Base-by-base conservation (phyloP, 2,888 invertebrate genomes). In the Halocaridina rubra region DNA sequence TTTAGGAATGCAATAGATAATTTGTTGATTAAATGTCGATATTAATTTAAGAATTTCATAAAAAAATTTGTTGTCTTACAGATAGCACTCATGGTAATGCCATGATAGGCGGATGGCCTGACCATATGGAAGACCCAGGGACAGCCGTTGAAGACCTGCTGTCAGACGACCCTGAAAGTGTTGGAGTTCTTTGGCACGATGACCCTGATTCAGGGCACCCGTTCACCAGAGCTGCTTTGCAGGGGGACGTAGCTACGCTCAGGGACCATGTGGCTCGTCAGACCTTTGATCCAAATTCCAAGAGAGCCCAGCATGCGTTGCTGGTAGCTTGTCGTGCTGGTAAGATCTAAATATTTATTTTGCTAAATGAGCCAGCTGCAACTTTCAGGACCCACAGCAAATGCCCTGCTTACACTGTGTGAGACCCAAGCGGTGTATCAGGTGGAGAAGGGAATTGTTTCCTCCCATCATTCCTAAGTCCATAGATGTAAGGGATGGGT, bases 251-350 rank as follows among this genome's bases (percentile, higher is more conserved):
- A 3, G 32, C 22, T 5, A 71, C 86, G 3, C 71, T 88, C 57
- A 84, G 39, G 69, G 86, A 86, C 3, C 74, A 78, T 61, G 84
- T 81, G n/a, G 33, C 71, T 3, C 46, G 84, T 16, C 84, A 77
- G 53, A 88, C 88, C 3, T 88, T 88, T 75, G 88, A 88, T 59
- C 81, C 88, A 2, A 71, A 13, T 19, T 77, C 82, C 16, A 88
- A 88, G 81, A 86, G 84, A 46, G 80, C 88, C 5, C 86, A 88
- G 33, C 88, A 88, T 61, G 86, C 86, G 5, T 67, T 88, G n/a
- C 67, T 88, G 32, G 84, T 81, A 10, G 86, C 88, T 29, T 88
- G 88, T 64, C 78, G 88, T 33, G 72, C 86, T 29, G 88, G 88
- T 88, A 22, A 57, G 87, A 24, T n/a, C n/a, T n/a, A n/a, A n/a